Conservation (phyloP, 2,797 vertebrate species). For the Fistularia commersonii region DNA sequence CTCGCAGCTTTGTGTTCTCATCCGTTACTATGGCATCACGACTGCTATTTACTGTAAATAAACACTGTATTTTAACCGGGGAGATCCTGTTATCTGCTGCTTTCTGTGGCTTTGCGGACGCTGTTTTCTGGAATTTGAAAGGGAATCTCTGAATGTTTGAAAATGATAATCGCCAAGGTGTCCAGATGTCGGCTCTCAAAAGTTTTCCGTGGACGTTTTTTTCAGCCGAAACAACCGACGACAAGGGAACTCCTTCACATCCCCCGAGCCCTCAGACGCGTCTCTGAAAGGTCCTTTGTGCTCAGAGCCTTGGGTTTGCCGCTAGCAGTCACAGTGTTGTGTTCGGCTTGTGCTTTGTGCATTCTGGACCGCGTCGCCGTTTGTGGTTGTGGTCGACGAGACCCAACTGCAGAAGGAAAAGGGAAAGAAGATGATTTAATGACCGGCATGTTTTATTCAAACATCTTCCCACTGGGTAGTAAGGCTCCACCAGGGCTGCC, state of each 20-base stretch:
- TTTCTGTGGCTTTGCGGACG: slow-evolving; percentile 11
- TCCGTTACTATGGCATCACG: slow-evolving; percentile 60
- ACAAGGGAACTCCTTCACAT: slow-evolving; percentile 24
- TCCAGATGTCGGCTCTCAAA: slow-evolving; percentile 1
- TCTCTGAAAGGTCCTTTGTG: slow-evolving; percentile 40
- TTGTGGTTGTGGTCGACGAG: slow-evolving; percentile 21
- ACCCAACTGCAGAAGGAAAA: slow-evolving; percentile 17
- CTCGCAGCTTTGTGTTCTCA: slow-evolving; percentile 52
- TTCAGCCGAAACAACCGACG: slow-evolving; percentile 25
- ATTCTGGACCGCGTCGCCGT: slow-evolving; percentile 41
- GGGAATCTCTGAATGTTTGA: slow-evolving; percentile 19
- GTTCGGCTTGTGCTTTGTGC: slow-evolving; percentile 41
- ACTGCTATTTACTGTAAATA: slow-evolving; percentile 63
- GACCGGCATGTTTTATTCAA: slow-evolving; percentile 20
- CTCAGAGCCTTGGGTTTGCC: slow-evolving; percentile 32
- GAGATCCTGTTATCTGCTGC: neutral
- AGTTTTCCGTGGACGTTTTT: neutral
- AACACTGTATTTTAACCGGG: slow-evolving; percentile 46
- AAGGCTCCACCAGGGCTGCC: too few relatives aligned
- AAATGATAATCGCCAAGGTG: slow-evolving; percentile 29
- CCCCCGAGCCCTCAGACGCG: slow-evolving; percentile 20
- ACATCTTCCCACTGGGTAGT: too few relatives aligned
- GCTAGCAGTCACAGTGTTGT: slow-evolving; percentile 49
- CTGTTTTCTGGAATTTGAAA: slow-evolving; percentile 20
- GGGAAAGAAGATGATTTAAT: slow-evolving; percentile 47